These are phyloP conservation scores for Proterorhinus semilunaris DNA, from an alignment of 2,113 vertebrate species.

Conservation along the genomic window DNA sequence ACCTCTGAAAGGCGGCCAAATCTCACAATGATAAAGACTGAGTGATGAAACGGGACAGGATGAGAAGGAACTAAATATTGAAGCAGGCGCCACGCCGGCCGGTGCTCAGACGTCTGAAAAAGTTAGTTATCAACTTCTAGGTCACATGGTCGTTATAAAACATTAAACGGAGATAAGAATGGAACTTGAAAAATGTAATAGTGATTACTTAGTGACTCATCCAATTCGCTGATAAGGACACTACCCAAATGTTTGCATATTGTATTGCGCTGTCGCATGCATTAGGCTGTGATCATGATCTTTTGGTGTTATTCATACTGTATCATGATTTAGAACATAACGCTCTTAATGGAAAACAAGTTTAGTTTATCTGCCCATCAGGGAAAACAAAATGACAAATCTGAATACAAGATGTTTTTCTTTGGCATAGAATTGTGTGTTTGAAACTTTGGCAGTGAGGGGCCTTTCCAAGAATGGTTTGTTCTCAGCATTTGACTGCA, in stretches of 20 bases:
- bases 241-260: no score
- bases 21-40: conserved; percentile 5
- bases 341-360: background rate
- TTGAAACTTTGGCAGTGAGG: no score
- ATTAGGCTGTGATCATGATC: background rate
- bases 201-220: no score
- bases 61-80: background rate
- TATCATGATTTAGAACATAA: background rate
- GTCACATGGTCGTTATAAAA: background rate
- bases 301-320: background rate
- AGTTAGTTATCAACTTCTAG: background rate
- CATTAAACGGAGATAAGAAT: background rate
- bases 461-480: no score
- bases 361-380: background rate
- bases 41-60: conserved; percentile 13
- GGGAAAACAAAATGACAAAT: no score
- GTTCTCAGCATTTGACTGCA: no score
- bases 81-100: no score
- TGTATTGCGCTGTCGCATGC: background rate
- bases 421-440: no score
- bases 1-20: background rate
- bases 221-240: no score
- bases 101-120: background rate
- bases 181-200: background rate
- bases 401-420: no score